Evolutionary conservation across 2,888 invertebrate genomes (phyloP), one percentile per base, ranked within the genome.

Genomic region (Drosophila peninsularis): DNA sequence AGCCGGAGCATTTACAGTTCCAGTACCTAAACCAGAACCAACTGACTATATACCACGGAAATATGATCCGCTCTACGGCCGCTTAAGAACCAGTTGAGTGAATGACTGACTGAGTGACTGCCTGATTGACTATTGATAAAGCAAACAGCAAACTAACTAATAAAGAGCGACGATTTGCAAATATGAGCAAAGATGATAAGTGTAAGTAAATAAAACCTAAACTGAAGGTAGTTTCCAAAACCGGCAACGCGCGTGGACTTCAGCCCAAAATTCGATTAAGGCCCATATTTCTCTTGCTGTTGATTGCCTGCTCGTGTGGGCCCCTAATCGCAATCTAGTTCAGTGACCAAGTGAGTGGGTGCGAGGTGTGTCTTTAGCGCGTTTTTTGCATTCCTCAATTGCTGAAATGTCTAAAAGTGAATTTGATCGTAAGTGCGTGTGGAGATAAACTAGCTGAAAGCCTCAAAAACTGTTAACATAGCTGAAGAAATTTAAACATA

Each of bases 121-220:
- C 47, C 60, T 56, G 47, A 50, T 39, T 37, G 66, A 50, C 60
- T 56, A 50, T 41, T 30, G 41, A 71, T 53, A 47, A 56, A 66
- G 27, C 0, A n/a, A 24, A 44, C 6, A 7, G 24, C 11, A 41
- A 30, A 30, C 11, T 11, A 44, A 9, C 27, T 17, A 7, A 44
- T 19, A 6, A 11, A 49, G 13, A 11, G 64, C 70, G 61, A 65
- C 52, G 41, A 69, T 62, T 58, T 56, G 70, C 60, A 77, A 90
- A 86, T 84, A 91, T 91, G 90, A 91, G 90, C 82, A 83, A 90
- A 81, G 90, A 91, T 88, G 91, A 91, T 73, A 90, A 90, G 82
- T 91, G 90, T 91, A 82, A 91, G 90, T 91, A 56, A 65, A 44
- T 58, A 50, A 3, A 47, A 45, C 37, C 17, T 32, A 17, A 17